Evolutionary conservation across 2,888 invertebrate genomes (phyloP).

Genomic region (Pterostichus niger): DNA sequence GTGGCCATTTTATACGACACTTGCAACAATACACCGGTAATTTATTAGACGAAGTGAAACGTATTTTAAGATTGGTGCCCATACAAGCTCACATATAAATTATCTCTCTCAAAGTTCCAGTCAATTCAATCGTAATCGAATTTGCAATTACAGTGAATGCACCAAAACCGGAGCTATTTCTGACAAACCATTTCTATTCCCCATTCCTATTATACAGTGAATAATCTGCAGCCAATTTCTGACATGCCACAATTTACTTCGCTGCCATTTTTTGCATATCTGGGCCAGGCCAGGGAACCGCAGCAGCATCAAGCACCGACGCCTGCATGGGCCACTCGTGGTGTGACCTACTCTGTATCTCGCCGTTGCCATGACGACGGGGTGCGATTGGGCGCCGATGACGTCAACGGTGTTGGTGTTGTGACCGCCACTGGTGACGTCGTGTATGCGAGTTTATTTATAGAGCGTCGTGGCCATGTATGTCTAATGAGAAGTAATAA

Average conservation of each 20-base stretch:
- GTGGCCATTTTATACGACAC: too few relatives aligned
- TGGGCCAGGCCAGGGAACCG: conserved; percentile 25
- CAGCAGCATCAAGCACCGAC: neutral
- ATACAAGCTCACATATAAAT: conserved; percentile 12
- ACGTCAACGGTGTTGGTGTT: conserved; percentile 42
- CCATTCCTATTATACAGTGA: conserved; percentile 53
- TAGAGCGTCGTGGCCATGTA: conserved; percentile 42
- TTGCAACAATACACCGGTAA: too few relatives aligned
- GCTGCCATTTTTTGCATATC: conserved; percentile 52
- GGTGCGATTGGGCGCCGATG: conserved; percentile 44
- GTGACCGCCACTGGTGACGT: conserved; percentile 56
- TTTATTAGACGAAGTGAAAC: too few relatives aligned
- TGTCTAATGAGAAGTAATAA: conserved; percentile 65
- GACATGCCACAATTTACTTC: conserved; percentile 58
- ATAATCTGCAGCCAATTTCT: conserved; percentile 60
- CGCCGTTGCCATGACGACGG: conserved; percentile 46
- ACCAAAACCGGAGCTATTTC: conserved; percentile 28
- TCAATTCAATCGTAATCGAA: conserved; percentile 17
- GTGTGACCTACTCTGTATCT: conserved; percentile 29
- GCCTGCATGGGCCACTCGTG: conserved; percentile 26
- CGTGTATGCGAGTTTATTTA: conserved; percentile 39
- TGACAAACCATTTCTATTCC: conserved; percentile 21
- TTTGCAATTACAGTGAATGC: conserved; percentile 37
- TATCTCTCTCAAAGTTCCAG: conserved; percentile 21
- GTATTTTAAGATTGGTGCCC: neutral